Evolutionary conservation across 2,113 vertebrate species (phyloP), one percentile per base, ranked within the genome.

Genomic region (Thunnus thynnus): DNA sequence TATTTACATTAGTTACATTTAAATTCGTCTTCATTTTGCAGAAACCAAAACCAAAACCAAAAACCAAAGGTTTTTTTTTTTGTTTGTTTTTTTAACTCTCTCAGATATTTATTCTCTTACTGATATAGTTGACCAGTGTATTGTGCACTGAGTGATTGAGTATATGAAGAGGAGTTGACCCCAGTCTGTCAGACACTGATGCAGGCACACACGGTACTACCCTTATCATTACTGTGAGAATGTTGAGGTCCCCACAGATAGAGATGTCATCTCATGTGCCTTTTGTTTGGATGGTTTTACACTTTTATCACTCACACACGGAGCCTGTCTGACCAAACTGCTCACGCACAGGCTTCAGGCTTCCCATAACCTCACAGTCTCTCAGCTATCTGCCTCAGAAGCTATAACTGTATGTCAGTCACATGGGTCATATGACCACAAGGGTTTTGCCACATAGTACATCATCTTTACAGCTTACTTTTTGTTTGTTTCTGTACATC

Each of bases 251-350:
- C 55, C 76, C 55, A 52, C 72, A 81, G 69, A 87, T 55, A 86
- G 62, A 89, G 85, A 86, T 88, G 85, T 69, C 70, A 91, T 91
- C 81, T 89, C 76, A 60, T 68, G 17, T 70, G 65, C 57, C 66
- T 86, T 91, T 84, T 86, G 91, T 89, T 88, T 88, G 73, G 84
- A 87, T 76, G 67, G 47, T 75, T 89, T 89, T 82, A 70, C 69
- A 76, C 48, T 69, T 92, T 94, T 90, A 94, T 93, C 90, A 88
- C 69, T 85, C 48, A 58, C 72, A 76, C 78, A 82, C 55, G 84
- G 51, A 88, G 73, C 64, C 46, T 71, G 75, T 88, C 71, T 83
- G 78, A 84, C 85, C 77, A 56, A 63, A 77, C 32, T 27, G 13
- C 72, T 82, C 76, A 82, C 64, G 68, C 76, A 86, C 71, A 66